phyloP scores from a whole-genome alignment of 2,888 invertebrate species.

The Paralinhomoeus sp. region DNA sequence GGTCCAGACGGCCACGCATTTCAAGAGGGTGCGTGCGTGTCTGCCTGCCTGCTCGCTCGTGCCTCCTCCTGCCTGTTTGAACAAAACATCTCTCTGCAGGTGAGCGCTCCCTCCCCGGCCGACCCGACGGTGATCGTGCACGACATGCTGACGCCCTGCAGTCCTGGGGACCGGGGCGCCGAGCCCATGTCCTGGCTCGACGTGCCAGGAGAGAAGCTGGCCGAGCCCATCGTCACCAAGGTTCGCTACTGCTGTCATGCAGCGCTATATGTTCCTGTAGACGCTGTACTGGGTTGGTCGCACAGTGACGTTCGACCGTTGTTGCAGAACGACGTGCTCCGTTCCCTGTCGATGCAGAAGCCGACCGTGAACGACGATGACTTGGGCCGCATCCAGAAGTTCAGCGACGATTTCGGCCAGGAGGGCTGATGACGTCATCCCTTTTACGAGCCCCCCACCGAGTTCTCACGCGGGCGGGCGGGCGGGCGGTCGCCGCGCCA shows the following conservation, averaged over 20 bases:
- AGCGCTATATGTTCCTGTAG: too few species aligned
- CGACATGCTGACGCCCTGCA: constrained; percentile 82
- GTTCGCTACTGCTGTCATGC: too few species aligned
- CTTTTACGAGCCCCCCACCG: too few species aligned
- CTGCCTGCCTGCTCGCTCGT: too few species aligned
- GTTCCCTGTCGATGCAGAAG: constrained; percentile 73
- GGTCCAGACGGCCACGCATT: constrained; percentile 94
- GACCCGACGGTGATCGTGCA: constrained; percentile 56
- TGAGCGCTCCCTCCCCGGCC: constrained; percentile 59
- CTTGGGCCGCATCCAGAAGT: constrained; percentile 68
- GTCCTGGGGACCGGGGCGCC: constrained; percentile 78
- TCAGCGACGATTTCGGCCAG: constrained; percentile 93
- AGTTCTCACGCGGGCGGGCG: too few species aligned
- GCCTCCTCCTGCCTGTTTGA: too few species aligned
- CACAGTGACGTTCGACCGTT: too few species aligned
- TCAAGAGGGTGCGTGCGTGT: constrained; percentile 49
- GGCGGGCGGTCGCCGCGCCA: too few species aligned
- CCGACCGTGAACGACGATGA: constrained; percentile 94
- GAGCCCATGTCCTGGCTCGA: constrained; percentile 94
- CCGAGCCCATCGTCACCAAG: constrained; percentile 83
- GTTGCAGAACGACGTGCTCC: constrained; percentile 59
- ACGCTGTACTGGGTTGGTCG: too few species aligned
- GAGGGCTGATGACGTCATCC: constrained; percentile 46
- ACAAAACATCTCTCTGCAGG: constrained; percentile 27
- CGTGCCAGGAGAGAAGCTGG: constrained; percentile 75